Percentiles rank a stretch among this genome's conserved stretches.
Evolutionary conservation across 2,888 invertebrate species (phyloP).

Genomic region (Caenorhabditis auriculariae): DNA sequence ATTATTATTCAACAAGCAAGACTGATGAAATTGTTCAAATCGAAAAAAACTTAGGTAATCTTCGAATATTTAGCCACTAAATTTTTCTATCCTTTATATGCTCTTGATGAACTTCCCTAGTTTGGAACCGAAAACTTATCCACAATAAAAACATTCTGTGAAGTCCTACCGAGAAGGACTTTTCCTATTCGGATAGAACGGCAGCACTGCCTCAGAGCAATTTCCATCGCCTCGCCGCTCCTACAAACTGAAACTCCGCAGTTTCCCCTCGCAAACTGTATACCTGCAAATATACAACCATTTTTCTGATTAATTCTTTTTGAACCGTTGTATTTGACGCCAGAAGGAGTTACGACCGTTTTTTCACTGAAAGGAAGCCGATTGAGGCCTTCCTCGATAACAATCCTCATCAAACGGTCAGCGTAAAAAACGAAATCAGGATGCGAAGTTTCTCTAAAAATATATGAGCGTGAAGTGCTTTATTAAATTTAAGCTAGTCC

Average conservation of each 20-base stretch:
- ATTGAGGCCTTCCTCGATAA: slow-evolving; percentile 96
- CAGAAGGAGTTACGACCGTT: slow-evolving; percentile 87
- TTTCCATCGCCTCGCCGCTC: slow-evolving; percentile 86
- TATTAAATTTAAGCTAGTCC: no score
- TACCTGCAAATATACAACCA: slow-evolving; percentile 69
- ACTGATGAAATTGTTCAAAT: no score
- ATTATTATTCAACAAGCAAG: no score
- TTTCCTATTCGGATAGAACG: slow-evolving; percentile 97
- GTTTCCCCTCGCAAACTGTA: slow-evolving; percentile 93
- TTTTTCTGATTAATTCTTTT: neutral
- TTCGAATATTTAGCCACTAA: no score
- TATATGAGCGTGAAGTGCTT: neutral
- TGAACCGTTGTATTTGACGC: slow-evolving; percentile 54
- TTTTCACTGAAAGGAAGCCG: slow-evolving; percentile 90
- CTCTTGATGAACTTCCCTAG: no score
- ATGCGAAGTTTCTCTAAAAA: slow-evolving; percentile 80
- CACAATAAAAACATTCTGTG: neutral
- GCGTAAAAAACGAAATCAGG: slow-evolving; percentile 99
- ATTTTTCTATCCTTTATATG: slow-evolving; percentile 4
- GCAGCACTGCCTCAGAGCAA: slow-evolving; percentile 83
- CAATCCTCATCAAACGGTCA: slow-evolving; percentile 90
- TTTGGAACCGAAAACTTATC: neutral
- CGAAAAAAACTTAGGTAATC: no score
- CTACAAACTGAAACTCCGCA: slow-evolving; percentile 95
- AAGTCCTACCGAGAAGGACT: slow-evolving; percentile 77